Conservation (phyloP, 1,140 invertebrate species). For the Zaprionus ornatus region DNA sequence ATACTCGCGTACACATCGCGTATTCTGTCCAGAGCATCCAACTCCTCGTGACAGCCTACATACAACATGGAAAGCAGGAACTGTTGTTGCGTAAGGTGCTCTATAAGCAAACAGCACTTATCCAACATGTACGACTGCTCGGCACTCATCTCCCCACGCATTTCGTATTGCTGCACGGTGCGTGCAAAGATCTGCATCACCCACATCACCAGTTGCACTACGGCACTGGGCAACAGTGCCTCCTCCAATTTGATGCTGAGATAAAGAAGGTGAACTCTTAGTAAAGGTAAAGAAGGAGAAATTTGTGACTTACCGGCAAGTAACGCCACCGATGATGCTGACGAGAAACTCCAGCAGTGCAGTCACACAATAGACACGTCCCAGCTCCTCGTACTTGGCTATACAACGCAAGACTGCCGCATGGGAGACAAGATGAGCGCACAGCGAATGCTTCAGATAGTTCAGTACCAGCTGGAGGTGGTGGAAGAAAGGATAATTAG, state of each 20-base stretch:
- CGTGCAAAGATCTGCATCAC: constrained; percentile 91
- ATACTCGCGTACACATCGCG: constrained; percentile 70
- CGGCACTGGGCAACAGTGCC: constrained; percentile 89
- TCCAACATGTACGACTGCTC: constrained; percentile 88
- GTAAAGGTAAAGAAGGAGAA: neutral
- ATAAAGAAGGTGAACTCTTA: neutral
- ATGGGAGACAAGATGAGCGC: constrained; percentile 95
- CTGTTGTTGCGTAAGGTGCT: constrained; percentile 89
- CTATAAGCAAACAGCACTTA: constrained; percentile 88
- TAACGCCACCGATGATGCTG: constrained; percentile 89
- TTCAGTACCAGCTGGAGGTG: constrained; percentile 90
- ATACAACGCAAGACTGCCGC: constrained; percentile 94
- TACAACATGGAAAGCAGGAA: constrained; percentile 93
- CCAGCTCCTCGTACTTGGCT: constrained; percentile 94
- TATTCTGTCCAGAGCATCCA: constrained; percentile 66
- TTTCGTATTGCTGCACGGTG: constrained; percentile 85
- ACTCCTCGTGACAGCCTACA: constrained; percentile 89
- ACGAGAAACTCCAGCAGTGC: constrained; percentile 94
- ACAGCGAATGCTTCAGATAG: constrained; percentile 95
- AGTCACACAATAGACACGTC: constrained; percentile 94
- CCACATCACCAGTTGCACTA: constrained; percentile 92
- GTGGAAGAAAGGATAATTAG: neutral
- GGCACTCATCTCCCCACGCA: constrained; percentile 84
- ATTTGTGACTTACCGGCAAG: constrained; percentile 78
- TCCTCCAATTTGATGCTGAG: constrained; percentile 92